phyloP scores from a whole-genome alignment of 2,797 vertebrate genomes.

The Mus spretus region DNA sequence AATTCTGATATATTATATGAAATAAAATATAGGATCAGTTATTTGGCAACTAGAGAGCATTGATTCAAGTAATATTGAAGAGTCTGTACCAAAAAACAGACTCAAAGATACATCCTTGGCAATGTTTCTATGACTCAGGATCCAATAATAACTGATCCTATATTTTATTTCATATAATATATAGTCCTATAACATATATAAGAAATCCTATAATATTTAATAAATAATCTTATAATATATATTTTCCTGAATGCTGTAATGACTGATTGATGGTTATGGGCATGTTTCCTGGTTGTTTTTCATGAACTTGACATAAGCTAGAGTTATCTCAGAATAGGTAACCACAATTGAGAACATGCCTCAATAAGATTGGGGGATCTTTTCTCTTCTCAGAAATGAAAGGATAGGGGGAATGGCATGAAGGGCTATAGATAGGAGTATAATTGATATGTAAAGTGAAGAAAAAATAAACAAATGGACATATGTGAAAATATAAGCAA shows the following conservation, averaged over 20 bases:
- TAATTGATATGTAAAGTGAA: neutral
- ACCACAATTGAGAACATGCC: neutral
- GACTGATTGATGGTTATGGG: neutral
- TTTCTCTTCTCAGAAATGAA: neutral
- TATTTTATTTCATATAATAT: neutral
- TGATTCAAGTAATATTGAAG: neutral
- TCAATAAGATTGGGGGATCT: neutral
- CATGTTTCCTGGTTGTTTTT: neutral
- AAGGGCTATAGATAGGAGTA: neutral
- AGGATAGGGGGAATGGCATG: neutral
- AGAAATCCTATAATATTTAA: neutral
- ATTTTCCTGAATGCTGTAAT: neutral
- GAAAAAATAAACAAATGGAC: neutral
- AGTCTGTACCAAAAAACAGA: neutral
- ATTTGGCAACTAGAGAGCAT: neutral
- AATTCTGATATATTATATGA: neutral
- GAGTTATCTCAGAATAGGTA: neutral
- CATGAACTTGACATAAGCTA: neutral
- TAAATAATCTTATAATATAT: neutral
- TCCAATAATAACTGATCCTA: neutral
- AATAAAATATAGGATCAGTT: too few species aligned
- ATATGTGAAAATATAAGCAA: neutral
- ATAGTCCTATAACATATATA: neutral
- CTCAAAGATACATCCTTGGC: neutral
- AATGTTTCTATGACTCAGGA: neutral